Evolutionary conservation across 2,113 vertebrate species (phyloP).

Genomic region (Channa argus): DNA sequence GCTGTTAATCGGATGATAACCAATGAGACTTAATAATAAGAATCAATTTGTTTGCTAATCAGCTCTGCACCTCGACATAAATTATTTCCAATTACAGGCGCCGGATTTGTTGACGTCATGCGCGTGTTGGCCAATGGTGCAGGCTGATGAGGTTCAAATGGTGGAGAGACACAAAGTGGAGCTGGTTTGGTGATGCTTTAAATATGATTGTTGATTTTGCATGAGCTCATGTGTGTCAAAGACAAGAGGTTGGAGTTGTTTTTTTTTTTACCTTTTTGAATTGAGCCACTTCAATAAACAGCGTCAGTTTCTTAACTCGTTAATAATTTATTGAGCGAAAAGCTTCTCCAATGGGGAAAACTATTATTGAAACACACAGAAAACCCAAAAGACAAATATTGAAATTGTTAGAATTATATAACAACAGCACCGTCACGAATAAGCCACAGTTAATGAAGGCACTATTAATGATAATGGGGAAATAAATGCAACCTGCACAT

Average conservation of each 20-base stretch:
- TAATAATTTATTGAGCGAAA: conserved; percentile 8
- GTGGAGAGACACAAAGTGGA: background rate
- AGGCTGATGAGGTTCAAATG: conserved; percentile 37
- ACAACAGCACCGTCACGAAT: conserved; percentile 18
- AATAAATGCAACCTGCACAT: conserved; percentile 57
- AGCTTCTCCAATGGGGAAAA: background rate
- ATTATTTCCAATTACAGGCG: conserved; percentile 51
- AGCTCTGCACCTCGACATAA: conserved; percentile 8
- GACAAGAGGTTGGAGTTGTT: background rate
- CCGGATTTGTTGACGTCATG: conserved; percentile 62
- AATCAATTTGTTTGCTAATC: conserved; percentile 36
- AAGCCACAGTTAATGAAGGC: conserved; percentile 46
- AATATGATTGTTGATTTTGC: background rate
- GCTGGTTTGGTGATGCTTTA: background rate
- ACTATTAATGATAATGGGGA: conserved; percentile 54
- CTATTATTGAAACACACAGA: background rate
- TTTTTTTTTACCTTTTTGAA: no score
- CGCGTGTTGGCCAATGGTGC: conserved; percentile 46
- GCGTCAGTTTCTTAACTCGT: conserved; percentile 1
- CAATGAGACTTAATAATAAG: conserved; percentile 19
- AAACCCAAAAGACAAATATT: conserved; percentile 28
- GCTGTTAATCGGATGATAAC: conserved; percentile 27
- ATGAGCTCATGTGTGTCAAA: background rate
- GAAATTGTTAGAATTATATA: conserved; percentile 36
- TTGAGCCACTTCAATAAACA: no score